Percentiles rank a stretch among this genome's conserved stretches.
phyloP scores from a whole-genome alignment of 2,113 vertebrate genomes.

The Sphaerodactylus townsendi region DNA sequence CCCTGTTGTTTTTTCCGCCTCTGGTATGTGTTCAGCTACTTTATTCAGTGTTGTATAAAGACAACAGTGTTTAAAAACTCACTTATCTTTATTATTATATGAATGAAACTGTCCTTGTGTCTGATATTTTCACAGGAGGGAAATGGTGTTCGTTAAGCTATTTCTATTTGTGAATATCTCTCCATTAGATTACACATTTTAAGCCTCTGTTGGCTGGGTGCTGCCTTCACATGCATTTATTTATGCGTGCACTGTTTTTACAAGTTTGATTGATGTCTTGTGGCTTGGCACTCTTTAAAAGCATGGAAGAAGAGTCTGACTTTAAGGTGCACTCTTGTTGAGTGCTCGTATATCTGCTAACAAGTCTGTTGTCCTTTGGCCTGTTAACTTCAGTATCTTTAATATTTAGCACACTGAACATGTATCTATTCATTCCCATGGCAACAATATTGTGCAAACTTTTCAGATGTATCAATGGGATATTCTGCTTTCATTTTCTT shows the following conservation, averaged over 20 bases:
- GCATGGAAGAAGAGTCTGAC: neutral
- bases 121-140: conserved; percentile 15
- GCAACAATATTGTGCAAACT: conserved; percentile 11
- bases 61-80: neutral
- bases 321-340: conserved; percentile 25
- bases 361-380: neutral
- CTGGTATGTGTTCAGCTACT: conserved; percentile 1
- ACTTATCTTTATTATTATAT: neutral
- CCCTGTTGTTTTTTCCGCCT: neutral
- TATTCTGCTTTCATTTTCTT: neutral
- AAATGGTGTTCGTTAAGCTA: conserved; percentile 9
- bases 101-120: neutral
- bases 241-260: conserved; percentile 18
- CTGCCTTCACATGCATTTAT: conserved; percentile 36
- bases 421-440: neutral
- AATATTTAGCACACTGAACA: conserved; percentile 25
- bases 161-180: neutral
- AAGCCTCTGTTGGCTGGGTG: neutral
- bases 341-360: conserved; percentile 37
- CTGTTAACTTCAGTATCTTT: conserved; percentile 27
- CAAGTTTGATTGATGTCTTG: conserved; percentile 56
- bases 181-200: conserved; percentile 17
- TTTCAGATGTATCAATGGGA: conserved; percentile 15
- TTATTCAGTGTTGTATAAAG: neutral
- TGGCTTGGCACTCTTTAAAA: conserved; percentile 31